Base-by-base conservation (phyloP, 2,888 invertebrate species). In the Hypselothyrea guttata region DNA sequence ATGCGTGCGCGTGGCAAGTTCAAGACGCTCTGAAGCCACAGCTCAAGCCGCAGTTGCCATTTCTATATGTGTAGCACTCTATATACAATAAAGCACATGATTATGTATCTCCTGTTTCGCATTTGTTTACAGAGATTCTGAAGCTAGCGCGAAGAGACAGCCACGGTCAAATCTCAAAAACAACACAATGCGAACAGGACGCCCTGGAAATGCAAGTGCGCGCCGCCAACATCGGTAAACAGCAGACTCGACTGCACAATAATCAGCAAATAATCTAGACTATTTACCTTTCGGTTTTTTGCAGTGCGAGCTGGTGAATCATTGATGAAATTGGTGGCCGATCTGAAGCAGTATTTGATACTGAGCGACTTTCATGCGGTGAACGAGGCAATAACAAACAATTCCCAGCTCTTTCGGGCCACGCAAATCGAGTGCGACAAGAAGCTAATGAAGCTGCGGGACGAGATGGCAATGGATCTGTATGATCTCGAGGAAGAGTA, bases 341-440 rank as follows among this genome's bases (percentile, higher is more conserved):
- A 99, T 88, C 96, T 99, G 65, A 99, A 99, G 87, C 98, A 99
- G 88, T 99, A 98, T 90, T 91, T 99, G 38, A 98, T 99, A 83
- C 92, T 99, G 13, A 99, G 99, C 89, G 99, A 99, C 90, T 99
- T 99, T 88, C 98, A 98, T 38, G 98, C 98, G 1, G 97, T 99
- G 0, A 99, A 99, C 89, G 98, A 98, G 87, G 97, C 98, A 0
- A 98, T 99, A 67, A 94, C 96, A n/a, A 95, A 96, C 75, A 98
- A 97, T 88, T 96, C 96, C 0, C 95, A 96, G 88, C 90, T 97
- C 8, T 97, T 96, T 87, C 93, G 97, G 54, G 95, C 95, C 0
- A 96, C 96, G 86, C 97, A 98, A 91, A 94, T 94, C 41, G 97
- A 97, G 88, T 96, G 97, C 89, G 98, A 98, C 90, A 95, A 95